Percentiles rank a stretch among this genome's conserved stretches.
Conservation (phyloP, 2,888 invertebrate genomes). For the Drosophila macrospina region DNA sequence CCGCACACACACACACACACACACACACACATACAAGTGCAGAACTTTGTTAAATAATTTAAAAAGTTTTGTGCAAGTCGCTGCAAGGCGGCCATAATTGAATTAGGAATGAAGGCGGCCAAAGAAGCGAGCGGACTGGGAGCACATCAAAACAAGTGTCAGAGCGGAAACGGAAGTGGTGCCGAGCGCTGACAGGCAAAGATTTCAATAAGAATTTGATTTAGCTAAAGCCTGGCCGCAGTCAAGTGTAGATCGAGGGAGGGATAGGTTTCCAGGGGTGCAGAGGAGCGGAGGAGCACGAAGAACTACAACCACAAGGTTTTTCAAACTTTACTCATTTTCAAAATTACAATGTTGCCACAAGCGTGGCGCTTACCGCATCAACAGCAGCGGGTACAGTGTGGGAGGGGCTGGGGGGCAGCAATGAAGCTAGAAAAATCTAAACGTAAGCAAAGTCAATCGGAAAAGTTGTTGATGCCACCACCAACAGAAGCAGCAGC, state of each 20-base stretch:
- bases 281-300: conserved; percentile 1
- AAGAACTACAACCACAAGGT: conserved; percentile 66
- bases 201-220: conserved; percentile 77
- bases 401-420: conserved; percentile 1
- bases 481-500: conserved; percentile 38
- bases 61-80: conserved; percentile 71
- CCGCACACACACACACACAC: too few relatives aligned
- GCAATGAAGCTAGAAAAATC: conserved; percentile 74
- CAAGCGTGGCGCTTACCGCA: conserved; percentile 72
- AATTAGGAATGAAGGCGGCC: conserved; percentile 42
- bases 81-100: conserved; percentile 57
- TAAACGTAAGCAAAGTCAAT: conserved; percentile 82
- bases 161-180: conserved; percentile 77
- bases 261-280: neutral
- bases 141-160: conserved; percentile 73
- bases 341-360: conserved; percentile 83
- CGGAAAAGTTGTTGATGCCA: conserved; percentile 78
- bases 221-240: conserved; percentile 66
- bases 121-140: neutral
- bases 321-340: conserved; percentile 83
- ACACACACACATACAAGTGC: too few relatives aligned
- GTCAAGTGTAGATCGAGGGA: conserved; percentile 36
- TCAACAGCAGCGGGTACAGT: conserved; percentile 11
- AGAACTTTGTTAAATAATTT: conserved; percentile 69
- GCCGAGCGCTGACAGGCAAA: conserved; percentile 37